Conservation (phyloP, 2,797 vertebrate species). For the Eremophila alpestris region DNA sequence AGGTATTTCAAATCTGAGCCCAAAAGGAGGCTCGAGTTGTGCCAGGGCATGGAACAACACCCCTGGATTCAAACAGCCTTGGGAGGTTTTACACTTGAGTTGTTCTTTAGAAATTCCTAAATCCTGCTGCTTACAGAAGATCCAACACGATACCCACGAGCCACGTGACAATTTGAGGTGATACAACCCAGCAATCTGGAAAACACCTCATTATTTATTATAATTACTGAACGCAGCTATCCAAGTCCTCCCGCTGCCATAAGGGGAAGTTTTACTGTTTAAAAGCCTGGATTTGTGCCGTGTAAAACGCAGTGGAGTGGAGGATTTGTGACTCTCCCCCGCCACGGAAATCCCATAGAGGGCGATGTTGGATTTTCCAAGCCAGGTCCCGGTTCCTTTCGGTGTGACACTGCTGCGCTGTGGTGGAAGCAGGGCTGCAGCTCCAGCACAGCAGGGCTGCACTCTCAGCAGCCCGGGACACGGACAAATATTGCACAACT, state of each 20-base stretch:
- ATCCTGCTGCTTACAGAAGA: not conserved
- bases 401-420: not conserved
- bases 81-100: not conserved
- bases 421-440: not conserved
- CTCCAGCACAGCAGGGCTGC: not conserved
- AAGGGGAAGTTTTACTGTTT: not conserved
- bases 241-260: not conserved
- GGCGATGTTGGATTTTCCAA: conserved; percentile 45
- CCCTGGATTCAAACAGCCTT: not conserved
- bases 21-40: not conserved
- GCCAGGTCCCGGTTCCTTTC: not conserved
- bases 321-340: not conserved
- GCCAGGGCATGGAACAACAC: not conserved
- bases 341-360: not conserved
- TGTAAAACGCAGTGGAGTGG: not conserved
- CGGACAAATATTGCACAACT: not conserved
- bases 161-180: not conserved
- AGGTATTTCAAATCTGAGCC: not conserved
- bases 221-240: not conserved
- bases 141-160: not conserved
- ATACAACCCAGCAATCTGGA: not conserved
- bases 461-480: not conserved
- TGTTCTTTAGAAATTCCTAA: not conserved
- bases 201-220: not conserved
- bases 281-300: not conserved